These are phyloP conservation scores for Meleagris gallopavo DNA, from an alignment of 2,113 vertebrate species.

Conservation along the genomic window DNA sequence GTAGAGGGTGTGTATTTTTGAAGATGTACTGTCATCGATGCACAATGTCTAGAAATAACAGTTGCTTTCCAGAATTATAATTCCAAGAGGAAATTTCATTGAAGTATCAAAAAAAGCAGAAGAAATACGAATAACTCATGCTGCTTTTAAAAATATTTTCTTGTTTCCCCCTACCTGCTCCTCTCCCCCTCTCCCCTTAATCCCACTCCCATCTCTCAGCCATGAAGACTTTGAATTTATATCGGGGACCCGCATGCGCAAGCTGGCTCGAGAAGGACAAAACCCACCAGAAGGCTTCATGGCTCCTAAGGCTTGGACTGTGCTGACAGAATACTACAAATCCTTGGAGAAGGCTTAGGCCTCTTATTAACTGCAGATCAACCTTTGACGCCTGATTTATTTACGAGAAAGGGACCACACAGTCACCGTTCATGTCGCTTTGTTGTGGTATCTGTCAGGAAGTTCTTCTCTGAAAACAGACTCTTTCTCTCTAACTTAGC, in stretches of 20 bases:
- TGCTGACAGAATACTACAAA: conserved; percentile 94
- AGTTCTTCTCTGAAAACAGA: conserved; percentile 63
- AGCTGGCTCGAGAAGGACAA: conserved; percentile 91
- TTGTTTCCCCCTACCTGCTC: neutral
- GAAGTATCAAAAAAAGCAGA: neutral
- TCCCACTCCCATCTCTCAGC: conserved; percentile 69
- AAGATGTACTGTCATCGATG: neutral
- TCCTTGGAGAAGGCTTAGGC: conserved; percentile 90
- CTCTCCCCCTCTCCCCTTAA: neutral
- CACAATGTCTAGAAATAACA: neutral
- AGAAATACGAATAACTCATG: neutral
- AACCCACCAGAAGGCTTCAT: conserved; percentile 97
- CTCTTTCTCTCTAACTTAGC: conserved; percentile 62
- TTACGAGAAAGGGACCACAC: conserved; percentile 71
- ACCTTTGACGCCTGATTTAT: conserved; percentile 61
- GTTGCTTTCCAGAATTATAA: neutral
- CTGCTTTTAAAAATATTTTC: neutral
- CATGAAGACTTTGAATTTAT: conserved; percentile 98
- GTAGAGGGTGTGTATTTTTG: neutral
- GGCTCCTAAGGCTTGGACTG: conserved; percentile 93
- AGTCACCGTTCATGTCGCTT: conserved; percentile 61
- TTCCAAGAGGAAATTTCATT: neutral
- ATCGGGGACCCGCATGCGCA: conserved; percentile 97
- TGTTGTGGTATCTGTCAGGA: conserved; percentile 74
- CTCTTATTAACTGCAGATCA: conserved; percentile 45